Percentiles rank a stretch among this genome's conserved stretches.
These are phyloP conservation scores for Thinocorus orbignyianus DNA, from an alignment of 2,113 vertebrate species.

Conservation along the genomic window DNA sequence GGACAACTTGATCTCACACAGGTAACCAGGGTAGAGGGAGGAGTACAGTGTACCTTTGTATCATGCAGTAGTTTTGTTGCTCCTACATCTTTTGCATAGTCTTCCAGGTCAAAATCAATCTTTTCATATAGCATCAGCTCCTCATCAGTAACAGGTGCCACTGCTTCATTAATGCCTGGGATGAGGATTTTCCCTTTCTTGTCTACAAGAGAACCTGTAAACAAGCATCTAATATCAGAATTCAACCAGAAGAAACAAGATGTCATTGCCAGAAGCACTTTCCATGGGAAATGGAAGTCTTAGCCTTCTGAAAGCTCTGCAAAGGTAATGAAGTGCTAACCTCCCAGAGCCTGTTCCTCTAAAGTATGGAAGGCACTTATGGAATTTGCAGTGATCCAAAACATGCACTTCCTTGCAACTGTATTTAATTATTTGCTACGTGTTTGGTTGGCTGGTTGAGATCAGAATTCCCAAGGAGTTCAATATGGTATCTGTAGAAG, in stretches of 20 bases:
- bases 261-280: neutral
- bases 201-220: slow-evolving; percentile 83
- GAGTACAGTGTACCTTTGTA: slow-evolving; percentile 77
- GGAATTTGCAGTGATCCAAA: neutral
- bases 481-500: neutral
- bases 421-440: neutral
- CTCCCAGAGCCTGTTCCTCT: neutral
- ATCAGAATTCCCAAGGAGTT: neutral
- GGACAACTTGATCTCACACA: neutral
- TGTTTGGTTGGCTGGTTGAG: neutral
- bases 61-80: slow-evolving; percentile 78
- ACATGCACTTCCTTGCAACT: neutral
- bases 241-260: neutral
- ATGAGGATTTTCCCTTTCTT: slow-evolving; percentile 85
- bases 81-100: slow-evolving; percentile 89
- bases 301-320: neutral
- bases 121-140: slow-evolving; percentile 86
- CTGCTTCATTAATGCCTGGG: slow-evolving; percentile 82
- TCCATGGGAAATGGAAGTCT: neutral
- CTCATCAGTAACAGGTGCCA: slow-evolving; percentile 83
- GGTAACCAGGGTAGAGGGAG: neutral
- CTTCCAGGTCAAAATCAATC: slow-evolving; percentile 91
- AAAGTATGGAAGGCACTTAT: neutral
- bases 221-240: neutral
- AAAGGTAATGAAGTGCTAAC: neutral